These are phyloP conservation scores for Eugnorisma glareosa DNA, from an alignment of 2,888 invertebrate species.

Conservation along the genomic window DNA sequence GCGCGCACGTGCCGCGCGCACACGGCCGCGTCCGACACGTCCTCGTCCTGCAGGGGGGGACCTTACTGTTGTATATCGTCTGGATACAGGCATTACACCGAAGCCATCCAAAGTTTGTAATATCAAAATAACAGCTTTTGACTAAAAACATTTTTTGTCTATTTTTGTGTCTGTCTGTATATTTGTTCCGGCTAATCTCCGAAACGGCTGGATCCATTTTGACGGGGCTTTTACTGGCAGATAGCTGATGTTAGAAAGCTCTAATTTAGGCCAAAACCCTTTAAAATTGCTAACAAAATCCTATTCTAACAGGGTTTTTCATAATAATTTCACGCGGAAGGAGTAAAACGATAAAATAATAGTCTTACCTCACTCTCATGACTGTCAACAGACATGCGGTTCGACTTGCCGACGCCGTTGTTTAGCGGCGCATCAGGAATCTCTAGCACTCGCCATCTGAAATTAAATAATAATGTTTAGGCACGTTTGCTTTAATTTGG, in stretches of 20 bases:
- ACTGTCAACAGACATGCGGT: conserved; percentile 79
- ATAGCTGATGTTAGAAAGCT: too few species aligned
- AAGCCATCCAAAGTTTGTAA: not conserved
- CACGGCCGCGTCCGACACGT: conserved; percentile 94
- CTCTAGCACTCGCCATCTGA: conserved; percentile 94
- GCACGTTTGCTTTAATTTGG: not conserved
- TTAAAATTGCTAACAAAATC: too few species aligned
- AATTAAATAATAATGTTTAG: conserved; percentile 54
- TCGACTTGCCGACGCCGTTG: conserved; percentile 81
- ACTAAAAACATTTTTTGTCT: too few species aligned
- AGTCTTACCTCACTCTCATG: conserved; percentile 84
- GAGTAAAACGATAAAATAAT: not conserved
- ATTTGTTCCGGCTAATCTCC: too few species aligned
- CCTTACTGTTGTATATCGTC: not conserved
- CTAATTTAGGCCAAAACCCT: too few species aligned
- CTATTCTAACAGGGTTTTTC: too few species aligned
- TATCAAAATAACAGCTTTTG: too few species aligned
- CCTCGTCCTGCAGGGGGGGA: conserved; percentile 90
- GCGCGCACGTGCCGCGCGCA: conserved; percentile 93
- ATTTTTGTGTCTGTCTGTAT: too few species aligned
- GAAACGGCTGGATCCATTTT: too few species aligned
- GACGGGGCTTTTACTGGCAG: too few species aligned
- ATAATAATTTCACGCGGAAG: too few species aligned
- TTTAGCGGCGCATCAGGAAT: conserved; percentile 87
- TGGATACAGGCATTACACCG: not conserved